phyloP scores from a whole-genome alignment of 1,140 invertebrate genomes.

The Luehdorfia chinensis region DNA sequence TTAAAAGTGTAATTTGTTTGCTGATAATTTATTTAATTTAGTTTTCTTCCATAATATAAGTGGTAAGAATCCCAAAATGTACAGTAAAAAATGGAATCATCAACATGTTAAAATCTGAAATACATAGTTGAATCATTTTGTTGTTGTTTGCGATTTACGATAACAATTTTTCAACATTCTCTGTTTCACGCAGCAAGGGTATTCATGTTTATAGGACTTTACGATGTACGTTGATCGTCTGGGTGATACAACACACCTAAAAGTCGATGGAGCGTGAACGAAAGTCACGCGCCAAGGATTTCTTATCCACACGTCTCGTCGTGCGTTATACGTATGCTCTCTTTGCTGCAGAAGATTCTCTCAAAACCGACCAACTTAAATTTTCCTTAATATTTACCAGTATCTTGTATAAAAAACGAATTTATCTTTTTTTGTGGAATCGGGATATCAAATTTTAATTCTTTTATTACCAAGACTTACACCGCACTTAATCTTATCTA shows the following conservation, averaged over 20 bases:
- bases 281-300: constrained; percentile 69
- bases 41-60: too few species aligned
- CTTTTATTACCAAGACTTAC: too few species aligned
- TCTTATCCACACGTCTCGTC: constrained; percentile 58
- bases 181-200: constrained; percentile 29
- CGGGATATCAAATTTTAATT: too few species aligned
- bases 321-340: constrained; percentile 30
- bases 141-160: constrained; percentile 4
- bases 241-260: constrained; percentile 55
- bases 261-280: constrained; percentile 62
- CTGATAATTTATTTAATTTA: too few species aligned
- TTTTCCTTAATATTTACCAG: constrained; percentile 7
- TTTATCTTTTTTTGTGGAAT: too few species aligned
- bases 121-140: constrained; percentile 6
- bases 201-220: constrained; percentile 43
- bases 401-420: too few species aligned
- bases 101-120: too few species aligned
- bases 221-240: constrained; percentile 46
- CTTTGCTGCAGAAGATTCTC: constrained; percentile 23
- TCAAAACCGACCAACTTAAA: constrained; percentile 16
- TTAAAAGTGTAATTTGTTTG: too few species aligned
- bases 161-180: constrained; percentile 17
- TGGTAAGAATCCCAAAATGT: too few species aligned
- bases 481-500: too few species aligned
- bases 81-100: too few species aligned